Conservation (phyloP, 2,113 vertebrate species). For the Lepisosteus osseus region DNA sequence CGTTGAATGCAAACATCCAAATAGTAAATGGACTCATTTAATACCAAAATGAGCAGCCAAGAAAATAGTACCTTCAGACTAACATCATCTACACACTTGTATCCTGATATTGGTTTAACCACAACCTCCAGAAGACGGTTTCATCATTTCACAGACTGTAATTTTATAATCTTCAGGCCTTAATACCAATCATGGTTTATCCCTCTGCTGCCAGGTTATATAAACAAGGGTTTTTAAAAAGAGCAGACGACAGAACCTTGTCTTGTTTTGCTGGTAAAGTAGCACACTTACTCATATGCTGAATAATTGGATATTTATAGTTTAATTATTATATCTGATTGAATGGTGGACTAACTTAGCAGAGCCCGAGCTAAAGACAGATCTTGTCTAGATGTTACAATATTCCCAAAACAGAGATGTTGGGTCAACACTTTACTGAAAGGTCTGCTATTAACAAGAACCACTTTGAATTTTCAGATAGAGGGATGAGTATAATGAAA, state of each 20-base stretch:
- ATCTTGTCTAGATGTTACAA: too few relatives aligned
- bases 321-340: constrained; percentile 10
- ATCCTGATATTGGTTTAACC: neutral
- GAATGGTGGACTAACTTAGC: neutral
- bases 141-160: constrained; percentile 9
- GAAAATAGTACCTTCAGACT: neutral
- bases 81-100: neutral
- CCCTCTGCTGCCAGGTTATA: neutral
- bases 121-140: constrained; percentile 1
- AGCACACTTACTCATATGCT: neutral
- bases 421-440: too few relatives aligned
- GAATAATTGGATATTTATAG: too few relatives aligned
- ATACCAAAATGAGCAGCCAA: neutral
- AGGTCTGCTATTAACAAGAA: too few relatives aligned
- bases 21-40: neutral
- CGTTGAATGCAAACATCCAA: neutral
- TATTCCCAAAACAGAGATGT: too few relatives aligned
- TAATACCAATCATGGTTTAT: neutral
- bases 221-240: neutral
- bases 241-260: neutral
- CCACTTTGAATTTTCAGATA: too few relatives aligned
- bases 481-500: too few relatives aligned
- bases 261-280: neutral
- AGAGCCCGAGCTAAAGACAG: too few relatives aligned
- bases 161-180: constrained; percentile 5